These are phyloP conservation scores for Nephrotoma flavescens DNA, from an alignment of 2,888 invertebrate species.

Conservation along the genomic window DNA sequence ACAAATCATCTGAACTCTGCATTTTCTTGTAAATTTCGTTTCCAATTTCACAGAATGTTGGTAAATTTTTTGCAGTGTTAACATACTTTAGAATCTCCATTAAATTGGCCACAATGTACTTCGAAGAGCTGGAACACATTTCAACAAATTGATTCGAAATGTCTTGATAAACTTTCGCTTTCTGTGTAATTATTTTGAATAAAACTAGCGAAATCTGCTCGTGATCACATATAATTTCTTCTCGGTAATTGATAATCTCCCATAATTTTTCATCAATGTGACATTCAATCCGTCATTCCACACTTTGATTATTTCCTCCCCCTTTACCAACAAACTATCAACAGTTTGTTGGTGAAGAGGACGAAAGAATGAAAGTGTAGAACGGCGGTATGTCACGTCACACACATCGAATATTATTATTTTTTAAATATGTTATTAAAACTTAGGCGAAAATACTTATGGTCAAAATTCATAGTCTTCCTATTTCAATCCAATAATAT, in stretches of 20 bases:
- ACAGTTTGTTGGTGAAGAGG: too few relatives aligned
- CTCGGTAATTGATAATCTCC: constrained; percentile 23
- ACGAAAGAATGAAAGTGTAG: too few relatives aligned
- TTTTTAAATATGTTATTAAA: too few relatives aligned
- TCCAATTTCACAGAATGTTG: constrained; percentile 25
- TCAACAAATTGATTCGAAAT: constrained; percentile 18
- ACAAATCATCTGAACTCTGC: background rate
- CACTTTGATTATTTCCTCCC: too few relatives aligned
- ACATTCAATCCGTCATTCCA: too few relatives aligned
- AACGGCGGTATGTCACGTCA: too few relatives aligned
- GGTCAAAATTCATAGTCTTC: too few relatives aligned
- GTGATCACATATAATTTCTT: constrained; percentile 49
- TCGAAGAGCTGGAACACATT: constrained; percentile 29
- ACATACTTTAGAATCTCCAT: constrained; percentile 34
- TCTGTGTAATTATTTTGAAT: constrained; percentile 43
- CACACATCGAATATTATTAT: too few relatives aligned
- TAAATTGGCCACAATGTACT: constrained; percentile 35
- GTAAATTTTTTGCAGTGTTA: constrained; percentile 34
- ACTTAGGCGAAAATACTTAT: too few relatives aligned
- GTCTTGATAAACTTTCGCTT: constrained; percentile 20
- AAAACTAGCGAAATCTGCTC: constrained; percentile 49
- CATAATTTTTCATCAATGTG: too few relatives aligned
- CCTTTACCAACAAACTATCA: too few relatives aligned
- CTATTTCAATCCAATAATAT: too few relatives aligned
- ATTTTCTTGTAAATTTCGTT: constrained; percentile 15